Conservation (phyloP, 2,797 vertebrate species). For the Nasua narica region DNA sequence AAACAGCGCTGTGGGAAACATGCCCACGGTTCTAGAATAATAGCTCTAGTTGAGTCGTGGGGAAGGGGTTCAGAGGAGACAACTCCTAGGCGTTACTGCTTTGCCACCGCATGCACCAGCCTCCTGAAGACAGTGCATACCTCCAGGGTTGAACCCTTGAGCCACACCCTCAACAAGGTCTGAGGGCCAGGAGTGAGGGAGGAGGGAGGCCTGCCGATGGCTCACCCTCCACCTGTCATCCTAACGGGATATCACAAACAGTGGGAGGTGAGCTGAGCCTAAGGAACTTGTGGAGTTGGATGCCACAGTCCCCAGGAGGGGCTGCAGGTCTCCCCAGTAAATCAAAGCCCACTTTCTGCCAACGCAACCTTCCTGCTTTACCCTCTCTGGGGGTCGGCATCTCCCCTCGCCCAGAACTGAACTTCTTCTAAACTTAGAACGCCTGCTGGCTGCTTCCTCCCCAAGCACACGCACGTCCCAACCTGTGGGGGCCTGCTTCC, state of each 20-base stretch:
- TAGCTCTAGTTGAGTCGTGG: too few relatives aligned
- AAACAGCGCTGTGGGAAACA: not conserved
- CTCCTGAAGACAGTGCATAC: not conserved
- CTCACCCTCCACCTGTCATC: not conserved
- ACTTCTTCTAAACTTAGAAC: not conserved
- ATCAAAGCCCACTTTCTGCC: not conserved
- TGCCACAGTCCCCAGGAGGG: not conserved
- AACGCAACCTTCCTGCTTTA: fast-evolving
- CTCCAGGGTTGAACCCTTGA: not conserved
- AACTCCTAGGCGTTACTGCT: not conserved
- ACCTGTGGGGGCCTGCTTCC: fast-evolving
- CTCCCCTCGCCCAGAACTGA: not conserved
- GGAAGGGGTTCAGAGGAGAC: not conserved
- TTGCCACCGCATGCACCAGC: fast-evolving
- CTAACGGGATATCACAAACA: fast-evolving
- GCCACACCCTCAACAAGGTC: not conserved
- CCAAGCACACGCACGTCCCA: fast-evolving
- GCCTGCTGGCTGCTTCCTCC: not conserved
- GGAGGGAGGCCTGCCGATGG: not conserved
- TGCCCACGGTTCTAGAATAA: not conserved
- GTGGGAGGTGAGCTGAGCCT: not conserved
- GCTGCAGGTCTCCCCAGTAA: not conserved
- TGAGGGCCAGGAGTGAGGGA: not conserved
- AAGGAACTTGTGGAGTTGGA: fast-evolving
- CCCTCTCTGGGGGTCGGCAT: not conserved